Evolutionary conservation across 1,140 invertebrate species (phyloP), one percentile per base, ranked within the genome.

Genomic region (Panagrolaimus sp.): DNA sequence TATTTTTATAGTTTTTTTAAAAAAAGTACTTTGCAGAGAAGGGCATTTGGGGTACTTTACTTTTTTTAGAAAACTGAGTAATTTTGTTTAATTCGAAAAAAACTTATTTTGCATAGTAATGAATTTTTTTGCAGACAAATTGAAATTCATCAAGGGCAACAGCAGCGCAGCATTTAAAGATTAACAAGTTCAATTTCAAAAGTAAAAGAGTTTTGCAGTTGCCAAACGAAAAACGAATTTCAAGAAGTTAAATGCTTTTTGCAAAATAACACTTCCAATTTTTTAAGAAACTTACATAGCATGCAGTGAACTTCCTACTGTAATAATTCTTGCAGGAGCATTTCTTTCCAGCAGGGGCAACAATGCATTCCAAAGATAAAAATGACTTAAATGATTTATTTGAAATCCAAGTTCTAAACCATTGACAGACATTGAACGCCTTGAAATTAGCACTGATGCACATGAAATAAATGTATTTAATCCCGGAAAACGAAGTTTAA

Each of bases 311-410:
- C 57, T 66, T n/a, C 74, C 75, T 44, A 76, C 74, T 16, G 75
- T 77, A 25, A 76, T 27, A 53, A 76, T 68, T 9, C 74, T 45
- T 46, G 74, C 71, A 7, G 75, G 74, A 16, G 63, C 66, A 69
- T 76, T 76, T 0, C 42, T 11, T 61, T 76, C 75, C 25, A 76
- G 48, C 27, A 76, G 23, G 1, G 74, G 74, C 13, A 76, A 61
- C 63, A 76, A 61, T n/a, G 47, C 57, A n/a, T 67, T 66, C 64
- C 57, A 69, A 43, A 76, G 47, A 38, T 69, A 42, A 43, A 74
- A 74, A 51, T 76, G 75, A 14, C 74, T 63, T 13, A 76, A 64
- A 27, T 76, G 75, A 67, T 76, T 76, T n/a, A 76, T 65, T 68
- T 76, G 61, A 45, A 75, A 67, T 57, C 71, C 69, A 20, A 77